Conservation (phyloP, 2,888 invertebrate genomes). For the Amphipyra berbera region DNA sequence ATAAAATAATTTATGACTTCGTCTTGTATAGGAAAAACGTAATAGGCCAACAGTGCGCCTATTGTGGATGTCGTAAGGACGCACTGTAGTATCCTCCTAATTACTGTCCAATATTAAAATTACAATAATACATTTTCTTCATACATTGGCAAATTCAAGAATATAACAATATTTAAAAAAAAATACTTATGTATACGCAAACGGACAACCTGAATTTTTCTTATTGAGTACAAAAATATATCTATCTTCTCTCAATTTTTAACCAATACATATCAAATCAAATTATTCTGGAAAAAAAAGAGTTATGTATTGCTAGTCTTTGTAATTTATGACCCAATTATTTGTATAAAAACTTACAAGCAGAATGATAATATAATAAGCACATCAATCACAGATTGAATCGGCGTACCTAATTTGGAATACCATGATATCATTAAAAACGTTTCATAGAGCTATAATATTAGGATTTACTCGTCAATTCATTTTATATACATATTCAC, state of each 20-base stretch:
- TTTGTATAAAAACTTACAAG: constrained; percentile 65
- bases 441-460: constrained; percentile 11
- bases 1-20: not conserved
- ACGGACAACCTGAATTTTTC: not conserved
- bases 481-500: no score
- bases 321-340: constrained; percentile 72
- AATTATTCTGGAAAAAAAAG: constrained; percentile 42
- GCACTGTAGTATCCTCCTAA: no score
- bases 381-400: constrained; percentile 69
- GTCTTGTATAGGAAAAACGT: no score
- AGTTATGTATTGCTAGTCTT: constrained; percentile 34
- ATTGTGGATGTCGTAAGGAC: no score
- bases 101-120: no score
- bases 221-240: not conserved
- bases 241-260: constrained; percentile 2
- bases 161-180: no score
- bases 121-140: no score
- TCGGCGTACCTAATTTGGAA: constrained; percentile 64
- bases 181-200: not conserved
- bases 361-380: constrained; percentile 59
- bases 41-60: no score
- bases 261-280: constrained; percentile 9
- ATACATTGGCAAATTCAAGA: no score
- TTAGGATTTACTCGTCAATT: constrained; percentile 14
- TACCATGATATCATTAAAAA: constrained; percentile 39